Conservation (phyloP, 1,140 invertebrate species). For the Polypedilum pembai region DNA sequence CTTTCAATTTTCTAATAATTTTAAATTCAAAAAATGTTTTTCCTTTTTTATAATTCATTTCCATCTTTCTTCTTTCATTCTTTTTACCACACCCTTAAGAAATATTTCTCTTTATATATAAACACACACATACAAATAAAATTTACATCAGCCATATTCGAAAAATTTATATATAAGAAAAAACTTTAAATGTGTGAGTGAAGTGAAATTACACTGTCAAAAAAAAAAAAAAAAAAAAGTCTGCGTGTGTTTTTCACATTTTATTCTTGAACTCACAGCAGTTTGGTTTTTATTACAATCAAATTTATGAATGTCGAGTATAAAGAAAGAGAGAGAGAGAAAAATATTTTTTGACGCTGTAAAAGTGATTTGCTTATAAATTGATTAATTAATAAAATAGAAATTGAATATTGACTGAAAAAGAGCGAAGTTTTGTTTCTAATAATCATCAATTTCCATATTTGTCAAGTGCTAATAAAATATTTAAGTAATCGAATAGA, state of each 20-base stretch:
- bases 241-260: not conserved
- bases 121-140: not conserved
- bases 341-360: not conserved
- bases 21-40: too few relatives aligned
- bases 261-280: constrained; percentile 8
- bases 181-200: not conserved
- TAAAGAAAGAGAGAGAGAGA: too few relatives aligned
- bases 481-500: not conserved
- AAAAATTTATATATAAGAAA: not conserved
- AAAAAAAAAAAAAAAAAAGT: not conserved
- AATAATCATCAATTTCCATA: constrained; percentile 1
- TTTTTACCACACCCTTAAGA: not conserved
- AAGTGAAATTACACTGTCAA: constrained; percentile 23
- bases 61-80: not conserved
- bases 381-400: constrained; percentile 23
- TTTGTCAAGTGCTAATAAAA: constrained; percentile 18
- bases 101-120: not conserved
- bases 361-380: constrained; percentile 23
- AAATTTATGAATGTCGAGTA: constrained; percentile 23
- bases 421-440: not conserved
- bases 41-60: too few relatives aligned
- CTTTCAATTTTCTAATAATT: too few relatives aligned
- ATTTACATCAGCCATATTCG: constrained; percentile 8
- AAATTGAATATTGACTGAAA: not conserved
- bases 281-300: constrained; percentile 18